Base-by-base conservation (phyloP, 2,888 invertebrate genomes). In the Calameuta pallipes region DNA sequence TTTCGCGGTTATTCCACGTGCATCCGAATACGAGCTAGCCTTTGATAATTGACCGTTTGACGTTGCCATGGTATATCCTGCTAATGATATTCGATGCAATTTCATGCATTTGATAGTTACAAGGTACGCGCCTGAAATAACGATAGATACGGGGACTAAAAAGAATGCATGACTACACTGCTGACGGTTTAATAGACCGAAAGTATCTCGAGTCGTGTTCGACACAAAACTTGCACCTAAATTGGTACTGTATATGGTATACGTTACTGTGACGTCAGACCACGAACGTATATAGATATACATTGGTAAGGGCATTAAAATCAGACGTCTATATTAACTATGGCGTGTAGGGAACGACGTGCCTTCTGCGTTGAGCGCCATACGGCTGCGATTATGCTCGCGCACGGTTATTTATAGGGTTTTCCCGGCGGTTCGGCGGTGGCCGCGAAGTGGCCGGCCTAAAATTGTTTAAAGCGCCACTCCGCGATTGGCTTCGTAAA, bases 401-500 rank as follows among this genome's bases (percentile, higher is more conserved):
- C 15, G 41, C 68, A 75, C 41, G 74, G 83, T 83, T 86, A 86
- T 86, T 86, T 86, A 87, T 86, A 86, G 82, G 74, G 77, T 75
- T 79, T 79, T 76, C 56, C 30, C n/a, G 74, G 33, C 80, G 76
- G 80, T 80, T 79, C 78, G 77, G 76, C 74, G 70, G 77, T 71
- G 68, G 34, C 31, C 79, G 75, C 82, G 71, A 71, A 71, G 71
- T 71, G 71, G 78, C 73, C 77, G 81, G 81, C 81, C 81, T 79
- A 83, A 84, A 83, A 82, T 84, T 84, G 56, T 56, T 79, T 81
- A 79, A 83, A 84, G 84, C 71, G 71, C 71, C 71, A 33, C 76
- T 80, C 76, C 73, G 79, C 76, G 82, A 81, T 87, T 83, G 84
- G 80, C 80, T 82, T 85, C 88, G 84, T 88, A 88, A 88, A 88